Conservation (phyloP, 1,140 invertebrate species). For the Steinernema feltiae region DNA sequence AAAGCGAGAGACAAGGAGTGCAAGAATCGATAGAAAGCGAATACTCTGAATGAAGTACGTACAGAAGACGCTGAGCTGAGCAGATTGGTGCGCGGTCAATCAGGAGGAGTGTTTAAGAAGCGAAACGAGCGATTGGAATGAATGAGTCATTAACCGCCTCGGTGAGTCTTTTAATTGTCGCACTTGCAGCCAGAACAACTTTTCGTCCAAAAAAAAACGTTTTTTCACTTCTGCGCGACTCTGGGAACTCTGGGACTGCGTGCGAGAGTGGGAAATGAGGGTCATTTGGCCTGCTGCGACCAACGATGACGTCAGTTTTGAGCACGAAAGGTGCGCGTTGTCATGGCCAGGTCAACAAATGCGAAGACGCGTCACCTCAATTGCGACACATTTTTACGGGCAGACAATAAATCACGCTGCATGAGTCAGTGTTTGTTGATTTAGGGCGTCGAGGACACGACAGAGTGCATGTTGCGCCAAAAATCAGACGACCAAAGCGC, state of each 20-base stretch:
- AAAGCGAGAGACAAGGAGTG: no score
- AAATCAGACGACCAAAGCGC: no score
- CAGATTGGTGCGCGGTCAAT: background rate
- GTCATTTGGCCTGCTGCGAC: background rate
- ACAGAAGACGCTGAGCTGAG: no score
- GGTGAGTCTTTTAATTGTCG: background rate
- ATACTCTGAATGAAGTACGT: background rate
- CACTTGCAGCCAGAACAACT: background rate
- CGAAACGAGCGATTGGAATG: background rate
- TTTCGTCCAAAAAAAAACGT: background rate
- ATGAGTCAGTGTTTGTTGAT: conserved; percentile 6
- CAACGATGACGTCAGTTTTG: no score
- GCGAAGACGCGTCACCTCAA: background rate
- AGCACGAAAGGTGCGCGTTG: background rate
- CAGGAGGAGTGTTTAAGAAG: background rate
- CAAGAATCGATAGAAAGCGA: background rate
- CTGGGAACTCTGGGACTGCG: background rate
- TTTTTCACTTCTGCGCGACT: background rate
- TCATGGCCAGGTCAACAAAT: background rate
- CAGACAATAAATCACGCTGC: background rate
- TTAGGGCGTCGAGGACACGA: background rate
- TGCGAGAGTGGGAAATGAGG: background rate
- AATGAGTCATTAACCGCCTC: background rate
- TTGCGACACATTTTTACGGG: no score
- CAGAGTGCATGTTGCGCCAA: no score